phyloP scores from a whole-genome alignment of 2,113 vertebrate genomes.

The Percopsis transmontana region DNA sequence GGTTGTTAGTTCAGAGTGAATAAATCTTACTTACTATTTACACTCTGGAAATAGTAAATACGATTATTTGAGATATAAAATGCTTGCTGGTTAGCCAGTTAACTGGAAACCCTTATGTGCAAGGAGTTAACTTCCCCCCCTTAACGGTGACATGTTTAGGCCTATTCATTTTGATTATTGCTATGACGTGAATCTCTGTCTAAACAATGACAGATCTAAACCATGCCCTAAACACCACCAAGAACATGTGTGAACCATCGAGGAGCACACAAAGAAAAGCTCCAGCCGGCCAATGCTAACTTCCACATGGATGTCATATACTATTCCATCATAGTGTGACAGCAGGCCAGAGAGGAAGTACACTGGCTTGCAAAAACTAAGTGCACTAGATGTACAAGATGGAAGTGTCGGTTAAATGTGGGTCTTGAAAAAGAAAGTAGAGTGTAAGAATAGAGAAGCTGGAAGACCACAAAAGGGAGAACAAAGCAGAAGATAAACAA shows the following conservation, averaged over 20 bases:
- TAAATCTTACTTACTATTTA: too few species aligned
- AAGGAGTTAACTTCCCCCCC: background rate
- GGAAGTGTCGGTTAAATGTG: too few species aligned
- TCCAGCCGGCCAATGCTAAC: conserved; percentile 18
- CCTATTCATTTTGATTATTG: conserved; percentile 8
- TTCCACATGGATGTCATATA: conserved; percentile 36
- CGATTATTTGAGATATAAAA: too few species aligned
- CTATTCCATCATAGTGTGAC: conserved; percentile 18
- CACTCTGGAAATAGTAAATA: too few species aligned
- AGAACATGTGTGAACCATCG: conserved; percentile 18
- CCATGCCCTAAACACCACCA: background rate
- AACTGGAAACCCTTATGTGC: background rate
- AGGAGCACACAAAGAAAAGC: conserved; percentile 15
- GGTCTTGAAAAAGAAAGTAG: too few species aligned
- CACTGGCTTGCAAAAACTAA: background rate
- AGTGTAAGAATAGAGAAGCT: too few species aligned
- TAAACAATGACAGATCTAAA: conserved; percentile 11
- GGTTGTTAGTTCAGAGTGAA: too few species aligned
- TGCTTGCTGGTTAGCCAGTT: too few species aligned
- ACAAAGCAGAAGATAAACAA: too few species aligned
- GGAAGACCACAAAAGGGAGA: too few species aligned
- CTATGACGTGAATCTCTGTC: conserved; percentile 30
- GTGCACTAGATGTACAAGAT: too few species aligned
- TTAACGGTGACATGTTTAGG: conserved; percentile 11
- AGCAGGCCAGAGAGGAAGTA: conserved; percentile 6